Evolutionary conservation across 23 tunicate species (phyloP), one percentile per base, ranked within the genome.

Genomic region (Styela plicata): DNA sequence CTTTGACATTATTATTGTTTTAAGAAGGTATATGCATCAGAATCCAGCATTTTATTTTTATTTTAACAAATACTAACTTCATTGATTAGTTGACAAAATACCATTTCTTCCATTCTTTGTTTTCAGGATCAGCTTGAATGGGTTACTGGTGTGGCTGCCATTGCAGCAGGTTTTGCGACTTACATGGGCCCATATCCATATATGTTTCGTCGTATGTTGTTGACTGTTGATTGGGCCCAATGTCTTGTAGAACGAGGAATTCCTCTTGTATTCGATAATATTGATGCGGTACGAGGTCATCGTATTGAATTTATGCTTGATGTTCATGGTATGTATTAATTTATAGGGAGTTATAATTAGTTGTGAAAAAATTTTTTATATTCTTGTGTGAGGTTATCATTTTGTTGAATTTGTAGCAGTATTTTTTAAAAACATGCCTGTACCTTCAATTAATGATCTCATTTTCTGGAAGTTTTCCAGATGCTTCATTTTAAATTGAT

Each of bases 271-370:
- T 93, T 93, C 76, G 93, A 88, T 61, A 78, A 87, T 21, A 85
- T 85, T 78, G 98, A 93, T 81, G 93, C 98, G 33, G 93, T 93
- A 69, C 79, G 76, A 44, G 98, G 98, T 74, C 98, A 93, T 69
- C 70, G 70, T 52, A 85, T 93, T 64, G 93, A 93, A 79, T 93
- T 93, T 74, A 88, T 93, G 91, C 83, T 91, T 63, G 91, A 91
- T 64, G 91, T 84, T 34, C 80, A 91, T 62, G 89, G 97, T 91
- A 33, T 67, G 57, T n/a, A n/a, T n/a, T n/a, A n/a, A n/a, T n/a
- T n/a, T n/a, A n/a, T n/a, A n/a, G n/a, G n/a, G n/a, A n/a, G n/a
- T n/a, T n/a, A n/a, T n/a, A n/a, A n/a, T n/a, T n/a, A n/a, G n/a
- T n/a, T n/a, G n/a, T n/a, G n/a, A n/a, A n/a, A n/a, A n/a, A n/a